Percentiles rank a stretch among this genome's conserved stretches.
Evolutionary conservation across 2,888 invertebrate species (phyloP).

Genomic region (Hydrotaea diabolus): DNA sequence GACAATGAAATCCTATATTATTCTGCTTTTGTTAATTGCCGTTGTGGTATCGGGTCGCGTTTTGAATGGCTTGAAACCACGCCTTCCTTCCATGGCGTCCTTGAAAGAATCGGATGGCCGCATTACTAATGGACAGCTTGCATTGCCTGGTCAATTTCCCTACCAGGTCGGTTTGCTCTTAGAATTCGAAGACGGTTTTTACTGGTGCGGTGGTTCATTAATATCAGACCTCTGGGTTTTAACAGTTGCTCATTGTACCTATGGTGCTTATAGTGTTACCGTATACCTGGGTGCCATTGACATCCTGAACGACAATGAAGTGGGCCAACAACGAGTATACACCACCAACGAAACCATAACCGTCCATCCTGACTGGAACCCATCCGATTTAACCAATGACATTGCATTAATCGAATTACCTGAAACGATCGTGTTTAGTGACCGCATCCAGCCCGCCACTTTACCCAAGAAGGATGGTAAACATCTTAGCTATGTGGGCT

Average conservation of each 20-base stretch:
- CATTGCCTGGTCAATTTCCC: too few species aligned
- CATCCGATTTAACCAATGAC: slow-evolving; percentile 69
- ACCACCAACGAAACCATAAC: slow-evolving; percentile 65
- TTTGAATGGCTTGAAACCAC: too few species aligned
- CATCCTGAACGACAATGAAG: slow-evolving; percentile 64
- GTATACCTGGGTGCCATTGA: slow-evolving; percentile 71
- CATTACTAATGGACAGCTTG: too few species aligned
- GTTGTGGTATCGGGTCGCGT: too few species aligned
- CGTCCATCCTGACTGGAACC: slow-evolving; percentile 69
- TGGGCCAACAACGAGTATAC: slow-evolving; percentile 68
- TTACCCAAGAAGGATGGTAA: slow-evolving; percentile 68
- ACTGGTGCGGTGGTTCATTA: too few species aligned
- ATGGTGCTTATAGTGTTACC: slow-evolving; percentile 55
- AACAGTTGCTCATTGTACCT: too few species aligned
- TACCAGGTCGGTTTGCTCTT: slow-evolving; percentile 73
- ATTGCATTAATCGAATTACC: slow-evolving; percentile 73
- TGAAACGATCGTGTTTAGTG: slow-evolving; percentile 31
- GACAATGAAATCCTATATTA: too few species aligned
- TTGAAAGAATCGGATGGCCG: too few species aligned
- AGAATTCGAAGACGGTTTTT: slow-evolving; percentile 52
- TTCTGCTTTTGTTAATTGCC: too few species aligned
- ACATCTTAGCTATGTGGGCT: slow-evolving; percentile 69
- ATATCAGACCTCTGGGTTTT: too few species aligned
- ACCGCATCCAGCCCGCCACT: slow-evolving; percentile 63
- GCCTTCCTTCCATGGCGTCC: too few species aligned